Evolutionary conservation across 2,113 vertebrate genomes (phyloP).

Genomic region (Pterocles gutturalis): DNA sequence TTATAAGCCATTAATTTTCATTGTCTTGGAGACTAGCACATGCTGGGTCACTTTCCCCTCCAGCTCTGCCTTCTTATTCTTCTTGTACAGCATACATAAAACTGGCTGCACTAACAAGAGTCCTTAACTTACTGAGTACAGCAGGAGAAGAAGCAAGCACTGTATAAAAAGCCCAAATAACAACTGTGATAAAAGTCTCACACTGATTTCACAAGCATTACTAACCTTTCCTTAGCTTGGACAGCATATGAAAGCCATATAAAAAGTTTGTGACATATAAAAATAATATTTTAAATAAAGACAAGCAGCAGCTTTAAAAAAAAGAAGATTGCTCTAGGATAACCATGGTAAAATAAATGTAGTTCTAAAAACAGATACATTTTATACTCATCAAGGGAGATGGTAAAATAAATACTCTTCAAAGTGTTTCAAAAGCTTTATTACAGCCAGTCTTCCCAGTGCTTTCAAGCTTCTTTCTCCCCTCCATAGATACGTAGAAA

Average conservation of each 20-base stretch:
- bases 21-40: not conserved
- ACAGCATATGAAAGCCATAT: not conserved
- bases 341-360: not conserved
- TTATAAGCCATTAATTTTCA: conserved; percentile 1
- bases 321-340: not conserved
- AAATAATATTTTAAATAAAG: not conserved
- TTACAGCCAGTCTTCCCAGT: not conserved
- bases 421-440: not conserved
- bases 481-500: not conserved
- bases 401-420: not conserved
- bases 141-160: not conserved
- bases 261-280: not conserved
- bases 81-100: not conserved
- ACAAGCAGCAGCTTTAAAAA: not conserved
- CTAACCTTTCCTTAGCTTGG: not conserved
- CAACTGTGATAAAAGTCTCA: not conserved
- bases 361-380: not conserved
- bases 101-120: not conserved
- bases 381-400: not conserved
- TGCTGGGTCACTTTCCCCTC: not conserved
- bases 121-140: not conserved
- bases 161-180: not conserved
- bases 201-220: not conserved
- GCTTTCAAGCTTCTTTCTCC: not conserved
- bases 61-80: not conserved